A percentile compares a stretch with the other conserved stretches of the same genome.
phyloP scores from a whole-genome alignment of 2,888 invertebrate genomes.

The Volucella inflata region DNA sequence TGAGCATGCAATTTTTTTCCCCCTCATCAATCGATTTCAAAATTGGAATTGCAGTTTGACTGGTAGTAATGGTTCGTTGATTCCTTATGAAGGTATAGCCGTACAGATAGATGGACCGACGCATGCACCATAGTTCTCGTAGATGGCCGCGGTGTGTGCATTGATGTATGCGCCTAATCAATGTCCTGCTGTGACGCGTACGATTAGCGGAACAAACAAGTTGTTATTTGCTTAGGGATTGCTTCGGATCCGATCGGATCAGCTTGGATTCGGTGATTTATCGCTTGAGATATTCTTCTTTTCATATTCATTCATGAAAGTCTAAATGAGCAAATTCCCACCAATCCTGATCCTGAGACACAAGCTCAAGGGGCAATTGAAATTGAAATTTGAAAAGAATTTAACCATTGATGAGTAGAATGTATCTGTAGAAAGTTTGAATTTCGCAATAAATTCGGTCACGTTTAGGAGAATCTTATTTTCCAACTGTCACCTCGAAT shows the following conservation, averaged over 20 bases:
- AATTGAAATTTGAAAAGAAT: not conserved
- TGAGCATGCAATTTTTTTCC: conserved; percentile 23
- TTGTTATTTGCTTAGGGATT: conserved; percentile 35
- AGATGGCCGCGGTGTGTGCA: not conserved
- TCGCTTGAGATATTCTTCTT: conserved; percentile 9
- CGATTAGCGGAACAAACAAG: conserved; percentile 69
- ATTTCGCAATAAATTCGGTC: conserved; percentile 12
- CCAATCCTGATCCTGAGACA: not conserved
- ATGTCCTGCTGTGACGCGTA: conserved; percentile 68
- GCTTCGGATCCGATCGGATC: too few species aligned
- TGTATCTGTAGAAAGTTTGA: not conserved
- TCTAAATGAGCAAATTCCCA: conserved; percentile 10
- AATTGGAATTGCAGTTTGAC: conserved; percentile 66
- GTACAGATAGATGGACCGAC: too few species aligned
- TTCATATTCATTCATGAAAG: conserved; percentile 29
- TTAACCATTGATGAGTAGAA: not conserved
- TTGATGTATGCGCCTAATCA: conserved; percentile 65
- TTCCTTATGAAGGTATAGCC: conserved; percentile 21
- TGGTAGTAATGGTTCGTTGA: conserved; percentile 23
- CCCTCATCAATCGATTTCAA: conserved; percentile 60
- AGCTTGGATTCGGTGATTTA: conserved; percentile 45
- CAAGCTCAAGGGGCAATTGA: not conserved
- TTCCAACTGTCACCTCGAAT: conserved; percentile 39
- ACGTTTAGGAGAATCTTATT: conserved; percentile 25
- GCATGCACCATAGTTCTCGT: not conserved